Evolutionary conservation across 2,797 vertebrate species (phyloP).

Genomic region (Mormyrus proboscirostris): DNA sequence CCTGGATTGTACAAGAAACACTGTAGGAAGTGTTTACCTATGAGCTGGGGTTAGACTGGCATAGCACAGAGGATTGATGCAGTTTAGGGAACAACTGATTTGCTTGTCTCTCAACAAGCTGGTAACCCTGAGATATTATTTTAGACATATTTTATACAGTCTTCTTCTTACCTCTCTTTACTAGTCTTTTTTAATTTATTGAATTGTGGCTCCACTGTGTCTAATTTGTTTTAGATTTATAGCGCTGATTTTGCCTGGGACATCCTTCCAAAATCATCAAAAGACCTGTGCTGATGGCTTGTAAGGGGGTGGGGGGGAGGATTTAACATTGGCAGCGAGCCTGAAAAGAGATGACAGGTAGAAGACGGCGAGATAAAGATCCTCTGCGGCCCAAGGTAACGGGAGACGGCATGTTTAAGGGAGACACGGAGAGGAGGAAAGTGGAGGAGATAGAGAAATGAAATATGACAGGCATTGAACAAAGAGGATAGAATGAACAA

Average conservation of each 20-base stretch:
- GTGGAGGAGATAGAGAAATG: neutral
- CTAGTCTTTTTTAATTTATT: neutral
- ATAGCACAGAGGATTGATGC: neutral
- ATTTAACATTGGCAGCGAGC: neutral
- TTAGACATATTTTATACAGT: neutral
- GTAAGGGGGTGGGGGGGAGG: neutral
- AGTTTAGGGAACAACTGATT: neutral
- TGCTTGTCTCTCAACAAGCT: neutral
- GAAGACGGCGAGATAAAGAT: neutral
- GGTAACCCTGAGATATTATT: neutral
- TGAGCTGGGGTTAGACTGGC: neutral
- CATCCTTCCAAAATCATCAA: neutral
- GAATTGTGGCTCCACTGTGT: neutral
- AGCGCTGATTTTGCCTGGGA: neutral
- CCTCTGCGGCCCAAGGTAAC: neutral
- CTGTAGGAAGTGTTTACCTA: neutral
- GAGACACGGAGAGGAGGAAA: neutral
- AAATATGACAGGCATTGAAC: neutral
- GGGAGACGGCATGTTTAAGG: neutral
- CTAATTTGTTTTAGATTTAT: constrained; percentile 6
- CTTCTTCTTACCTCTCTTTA: neutral
- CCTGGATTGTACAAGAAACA: neutral
- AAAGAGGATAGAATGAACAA: neutral
- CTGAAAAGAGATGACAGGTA: neutral
- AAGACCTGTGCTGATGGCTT: neutral